Evolutionary conservation across 2,888 invertebrate species (phyloP).

Genomic region (Drosophila anomalipes): DNA sequence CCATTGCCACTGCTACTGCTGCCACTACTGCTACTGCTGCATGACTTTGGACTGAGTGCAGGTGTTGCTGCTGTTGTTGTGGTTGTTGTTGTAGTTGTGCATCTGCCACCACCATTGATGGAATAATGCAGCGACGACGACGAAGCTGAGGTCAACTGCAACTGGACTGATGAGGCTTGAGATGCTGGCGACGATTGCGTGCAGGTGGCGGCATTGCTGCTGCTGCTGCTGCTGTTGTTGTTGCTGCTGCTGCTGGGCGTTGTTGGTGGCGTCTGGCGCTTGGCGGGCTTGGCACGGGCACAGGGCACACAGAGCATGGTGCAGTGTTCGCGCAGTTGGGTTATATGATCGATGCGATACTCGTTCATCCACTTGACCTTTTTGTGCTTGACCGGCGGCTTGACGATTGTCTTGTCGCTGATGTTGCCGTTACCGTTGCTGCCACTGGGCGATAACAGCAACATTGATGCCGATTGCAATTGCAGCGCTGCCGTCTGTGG

Average conservation of each 20-base stretch:
- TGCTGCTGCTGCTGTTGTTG: neutral
- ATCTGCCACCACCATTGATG: neutral
- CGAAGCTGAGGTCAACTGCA: slow-evolving; percentile 16
- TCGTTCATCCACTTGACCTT: slow-evolving; percentile 85
- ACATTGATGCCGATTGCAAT: neutral
- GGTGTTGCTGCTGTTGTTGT: slow-evolving; percentile 10
- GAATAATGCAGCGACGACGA: neutral
- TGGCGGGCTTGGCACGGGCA: slow-evolving; percentile 77
- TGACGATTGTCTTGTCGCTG: slow-evolving; percentile 58
- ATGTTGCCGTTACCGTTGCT: slow-evolving; percentile 7
- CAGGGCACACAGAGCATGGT: slow-evolving; percentile 88
- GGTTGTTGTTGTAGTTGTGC: slow-evolving; percentile 18
- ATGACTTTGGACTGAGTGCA: slow-evolving; percentile 26
- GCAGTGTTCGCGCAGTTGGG: slow-evolving; percentile 84
- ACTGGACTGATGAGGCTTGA: slow-evolving; percentile 6
- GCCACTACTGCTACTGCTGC: slow-evolving; percentile 14
- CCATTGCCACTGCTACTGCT: slow-evolving; percentile 12
- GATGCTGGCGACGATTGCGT: slow-evolving; percentile 17
- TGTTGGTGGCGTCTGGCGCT: slow-evolving; percentile 50
- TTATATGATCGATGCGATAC: slow-evolving; percentile 84
- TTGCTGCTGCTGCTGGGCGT: slow-evolving; percentile 8
- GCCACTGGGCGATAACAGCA: slow-evolving; percentile 47
- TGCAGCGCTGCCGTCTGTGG: slow-evolving; percentile 31
- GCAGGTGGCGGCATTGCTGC: slow-evolving; percentile 8
- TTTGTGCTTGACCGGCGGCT: slow-evolving; percentile 70